phyloP scores from a whole-genome alignment of 2,888 invertebrate species.

The Epirrhoe tristata region DNA sequence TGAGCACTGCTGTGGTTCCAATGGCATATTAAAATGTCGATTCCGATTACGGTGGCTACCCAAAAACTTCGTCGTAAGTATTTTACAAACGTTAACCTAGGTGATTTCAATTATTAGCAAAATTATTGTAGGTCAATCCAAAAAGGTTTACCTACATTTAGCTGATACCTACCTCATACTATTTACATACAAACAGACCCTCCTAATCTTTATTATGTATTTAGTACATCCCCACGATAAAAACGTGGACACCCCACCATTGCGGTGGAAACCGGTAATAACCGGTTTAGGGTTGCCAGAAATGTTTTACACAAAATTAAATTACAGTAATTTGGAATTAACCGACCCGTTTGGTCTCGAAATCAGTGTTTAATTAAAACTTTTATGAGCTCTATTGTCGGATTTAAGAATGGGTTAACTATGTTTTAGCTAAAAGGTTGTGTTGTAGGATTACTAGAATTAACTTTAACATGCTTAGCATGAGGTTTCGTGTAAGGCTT shows the following conservation, averaged over 20 bases:
- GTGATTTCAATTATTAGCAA: too few relatives aligned
- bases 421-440: neutral
- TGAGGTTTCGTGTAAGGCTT: neutral
- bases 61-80: too few relatives aligned
- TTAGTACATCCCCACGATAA: slow-evolving; percentile 51
- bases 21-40: too few relatives aligned
- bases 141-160: slow-evolving; percentile 12
- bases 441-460: slow-evolving; percentile 1
- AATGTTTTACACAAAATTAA: slow-evolving; percentile 47
- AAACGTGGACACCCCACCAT: slow-evolving; percentile 55
- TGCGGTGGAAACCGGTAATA: slow-evolving; percentile 63
- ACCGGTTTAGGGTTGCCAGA: slow-evolving; percentile 50
- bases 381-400: slow-evolving; percentile 32
- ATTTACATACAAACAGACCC: slow-evolving; percentile 40
- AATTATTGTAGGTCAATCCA: neutral
- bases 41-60: too few relatives aligned
- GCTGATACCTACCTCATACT: slow-evolving; percentile 33
- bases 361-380: slow-evolving; percentile 41
- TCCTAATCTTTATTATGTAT: slow-evolving; percentile 47
- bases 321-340: slow-evolving; percentile 43
- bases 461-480: neutral
- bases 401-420: slow-evolving; percentile 7
- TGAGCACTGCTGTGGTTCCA: too few relatives aligned
- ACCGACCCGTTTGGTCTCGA: slow-evolving; percentile 32
- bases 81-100: too few relatives aligned